Evolutionary conservation across 92 coral and sea anemone species (phyloP).

Genomic region (Siderastrea radians): DNA sequence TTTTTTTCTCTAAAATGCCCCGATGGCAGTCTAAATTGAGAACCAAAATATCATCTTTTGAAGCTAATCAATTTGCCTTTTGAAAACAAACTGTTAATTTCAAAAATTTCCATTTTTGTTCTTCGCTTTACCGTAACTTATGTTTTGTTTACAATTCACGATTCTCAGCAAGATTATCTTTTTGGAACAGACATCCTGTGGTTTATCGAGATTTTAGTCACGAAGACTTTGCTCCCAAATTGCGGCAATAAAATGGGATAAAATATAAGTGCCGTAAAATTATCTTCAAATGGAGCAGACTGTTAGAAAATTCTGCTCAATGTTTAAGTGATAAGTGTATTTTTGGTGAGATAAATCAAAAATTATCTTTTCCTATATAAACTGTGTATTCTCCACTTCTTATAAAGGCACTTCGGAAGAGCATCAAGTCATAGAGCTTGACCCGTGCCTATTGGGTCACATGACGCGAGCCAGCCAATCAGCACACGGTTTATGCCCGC

Average conservation of each 20-base stretch:
- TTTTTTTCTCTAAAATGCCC: neutral
- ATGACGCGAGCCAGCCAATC: constrained; percentile 80
- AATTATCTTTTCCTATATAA: constrained; percentile 32
- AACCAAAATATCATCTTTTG: constrained; percentile 1
- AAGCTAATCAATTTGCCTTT: constrained; percentile 30
- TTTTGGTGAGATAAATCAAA: neutral
- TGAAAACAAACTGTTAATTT: constrained; percentile 44
- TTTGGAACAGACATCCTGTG: constrained; percentile 20
- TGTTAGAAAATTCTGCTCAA: neutral
- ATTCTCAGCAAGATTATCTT: constrained; percentile 33
- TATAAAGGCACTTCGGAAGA: constrained; percentile 23
- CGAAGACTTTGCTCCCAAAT: constrained; percentile 23
- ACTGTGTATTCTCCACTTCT: constrained; percentile 45
- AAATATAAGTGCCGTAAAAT: constrained; percentile 22
- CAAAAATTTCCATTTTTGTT: constrained; percentile 14
- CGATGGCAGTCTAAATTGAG: neutral
- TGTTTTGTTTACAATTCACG: constrained; percentile 40
- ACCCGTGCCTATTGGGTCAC: constrained; percentile 80
- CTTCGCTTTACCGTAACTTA: constrained; percentile 5
- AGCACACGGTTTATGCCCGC: constrained; percentile 83
- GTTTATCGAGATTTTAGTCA: constrained; percentile 43
- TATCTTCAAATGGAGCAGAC: constrained; percentile 21
- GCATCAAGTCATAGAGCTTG: constrained; percentile 52
- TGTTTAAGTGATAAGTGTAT: neutral
- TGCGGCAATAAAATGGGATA: constrained; percentile 9